Evolutionary conservation across 2,888 invertebrate genomes (phyloP), one percentile per base, ranked within the genome.

Genomic region (Chouioia cunea): DNA sequence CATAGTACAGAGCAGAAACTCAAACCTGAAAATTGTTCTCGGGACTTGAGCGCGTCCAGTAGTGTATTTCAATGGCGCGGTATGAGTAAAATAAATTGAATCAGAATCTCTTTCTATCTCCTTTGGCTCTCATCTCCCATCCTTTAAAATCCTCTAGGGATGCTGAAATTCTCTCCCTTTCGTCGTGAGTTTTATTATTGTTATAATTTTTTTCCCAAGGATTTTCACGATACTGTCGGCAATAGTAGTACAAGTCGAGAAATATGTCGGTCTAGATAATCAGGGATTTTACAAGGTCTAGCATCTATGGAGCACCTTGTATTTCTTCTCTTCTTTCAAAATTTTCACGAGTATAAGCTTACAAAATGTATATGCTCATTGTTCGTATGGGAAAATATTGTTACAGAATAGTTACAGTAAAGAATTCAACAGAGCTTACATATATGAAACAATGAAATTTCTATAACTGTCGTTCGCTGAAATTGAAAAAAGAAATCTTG

Each of bases 81-180:
- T 64, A 67, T 67, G 59, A 58, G 54, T 44, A 68, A 65, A 71
- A 68, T 71, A 68, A 71, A 71, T 71, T 71, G 71, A 71, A 68
- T 71, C 67, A 36, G 44, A 68, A 67, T 71, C 57, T 60, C 67
- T 56, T 44, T 66, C 50, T 68, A 59, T 68, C 57, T 71, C 46
- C 46, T 71, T 71, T 68, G 54, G 67, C 64, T 65, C 36, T 36
- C 54, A 60, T 67, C 63, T 64, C 53, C 20, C 22, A 43, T 64
- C 64, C 58, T 56, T 60, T 64, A 68, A 68, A 71, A 71, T 56
- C 64, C 71, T 64, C 54, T 44, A 6, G 58, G 54, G 56, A 23
- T 22, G 46, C 14, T 0, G 36, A 36, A 36, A 36, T 36, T 36
- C 36, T 36, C 36, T 36, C 6, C 36, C 36, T 36, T 36, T 36